These are phyloP conservation scores for Chaenocephalus aceratus DNA, from an alignment of 2,113 vertebrate species.

Conservation along the genomic window DNA sequence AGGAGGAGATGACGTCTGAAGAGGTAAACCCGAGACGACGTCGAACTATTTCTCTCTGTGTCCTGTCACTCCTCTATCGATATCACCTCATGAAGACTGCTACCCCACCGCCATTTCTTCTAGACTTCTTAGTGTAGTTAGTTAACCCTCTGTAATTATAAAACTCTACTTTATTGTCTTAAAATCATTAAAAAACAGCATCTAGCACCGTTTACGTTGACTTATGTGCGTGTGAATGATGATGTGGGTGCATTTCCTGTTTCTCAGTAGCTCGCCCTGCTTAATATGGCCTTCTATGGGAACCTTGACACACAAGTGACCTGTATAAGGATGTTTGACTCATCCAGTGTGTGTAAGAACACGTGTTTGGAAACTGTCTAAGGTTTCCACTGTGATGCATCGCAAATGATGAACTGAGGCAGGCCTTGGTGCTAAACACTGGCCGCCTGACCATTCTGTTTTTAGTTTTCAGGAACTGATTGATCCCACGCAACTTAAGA, in stretches of 20 bases:
- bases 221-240: neutral
- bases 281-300: neutral
- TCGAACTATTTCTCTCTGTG: slow-evolving; percentile 26
- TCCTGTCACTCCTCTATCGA: slow-evolving; percentile 43
- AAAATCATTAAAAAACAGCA: neutral
- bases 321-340: slow-evolving; percentile 38
- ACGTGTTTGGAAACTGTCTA: slow-evolving; percentile 37
- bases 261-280: neutral
- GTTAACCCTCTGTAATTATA: neutral
- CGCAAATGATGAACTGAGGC: slow-evolving; percentile 20
- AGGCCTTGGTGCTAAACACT: neutral
- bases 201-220: no score
- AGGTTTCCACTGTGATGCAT: slow-evolving; percentile 31
- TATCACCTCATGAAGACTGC: slow-evolving; percentile 12
- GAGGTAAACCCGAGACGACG: slow-evolving; percentile 78
- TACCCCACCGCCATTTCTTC: neutral
- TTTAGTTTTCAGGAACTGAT: neutral
- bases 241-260: neutral
- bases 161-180: neutral
- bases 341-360: slow-evolving; percentile 21
- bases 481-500: neutral
- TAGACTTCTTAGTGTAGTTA: neutral
- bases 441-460: neutral
- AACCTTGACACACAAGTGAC: slow-evolving; percentile 16
- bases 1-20: slow-evolving; percentile 84